A percentile compares a stretch with the other conserved stretches of the same genome.
These are phyloP conservation scores for Bothrops alternatus DNA, from an alignment of 2,797 vertebrate genomes.

Conservation along the genomic window DNA sequence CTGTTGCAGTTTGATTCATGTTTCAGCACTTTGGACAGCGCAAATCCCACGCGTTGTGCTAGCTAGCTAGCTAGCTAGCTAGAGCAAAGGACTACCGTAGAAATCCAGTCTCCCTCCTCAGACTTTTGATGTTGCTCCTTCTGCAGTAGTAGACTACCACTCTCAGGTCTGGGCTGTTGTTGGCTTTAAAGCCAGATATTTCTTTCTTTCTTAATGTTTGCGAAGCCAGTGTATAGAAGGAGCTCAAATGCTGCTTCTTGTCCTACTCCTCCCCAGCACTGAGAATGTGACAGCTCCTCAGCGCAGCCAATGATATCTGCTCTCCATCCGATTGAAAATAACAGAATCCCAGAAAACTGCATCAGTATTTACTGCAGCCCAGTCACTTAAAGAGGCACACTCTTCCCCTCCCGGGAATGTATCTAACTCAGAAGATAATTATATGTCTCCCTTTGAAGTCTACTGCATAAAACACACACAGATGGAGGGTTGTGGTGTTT, in stretches of 20 bases:
- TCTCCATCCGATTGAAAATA: constrained; percentile 54
- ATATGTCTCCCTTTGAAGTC: neutral
- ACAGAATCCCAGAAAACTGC: constrained; percentile 50
- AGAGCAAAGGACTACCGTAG: neutral
- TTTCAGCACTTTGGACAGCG: constrained; percentile 71
- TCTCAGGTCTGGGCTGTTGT: constrained; percentile 52
- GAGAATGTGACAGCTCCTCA: constrained; percentile 58
- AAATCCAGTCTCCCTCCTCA: constrained; percentile 9
- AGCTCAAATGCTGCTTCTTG: constrained; percentile 52
- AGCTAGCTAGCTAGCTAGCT: neutral
- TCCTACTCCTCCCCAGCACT: constrained; percentile 56
- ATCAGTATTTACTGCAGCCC: constrained; percentile 56
- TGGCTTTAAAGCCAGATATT: constrained; percentile 57
- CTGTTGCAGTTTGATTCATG: constrained; percentile 92
- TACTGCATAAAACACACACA: neutral
- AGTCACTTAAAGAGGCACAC: constrained; percentile 59
- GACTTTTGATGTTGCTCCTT: constrained; percentile 29
- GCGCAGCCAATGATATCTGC: constrained; percentile 56
- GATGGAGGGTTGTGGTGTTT: neutral
- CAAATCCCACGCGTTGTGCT: constrained; percentile 44
- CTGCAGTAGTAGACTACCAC: constrained; percentile 49
- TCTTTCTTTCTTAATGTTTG: constrained; percentile 51
- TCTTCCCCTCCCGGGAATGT: neutral
- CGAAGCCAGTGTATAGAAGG: constrained; percentile 38
- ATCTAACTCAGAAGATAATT: neutral